These are phyloP conservation scores for Pharmacophagus antenor DNA, from an alignment of 2,888 invertebrate species.

Conservation along the genomic window DNA sequence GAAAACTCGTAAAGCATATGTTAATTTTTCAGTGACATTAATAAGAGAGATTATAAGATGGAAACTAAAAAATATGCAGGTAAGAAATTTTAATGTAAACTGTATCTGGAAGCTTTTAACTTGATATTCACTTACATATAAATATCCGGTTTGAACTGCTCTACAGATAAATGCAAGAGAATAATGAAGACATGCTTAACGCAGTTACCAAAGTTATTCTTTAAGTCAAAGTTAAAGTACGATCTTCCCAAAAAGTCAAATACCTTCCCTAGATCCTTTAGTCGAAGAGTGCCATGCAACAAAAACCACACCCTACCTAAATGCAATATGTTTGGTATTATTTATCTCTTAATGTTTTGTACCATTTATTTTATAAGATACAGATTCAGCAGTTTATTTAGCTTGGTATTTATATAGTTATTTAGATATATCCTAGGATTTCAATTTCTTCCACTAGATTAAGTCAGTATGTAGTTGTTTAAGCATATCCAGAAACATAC, in stretches of 20 bases:
- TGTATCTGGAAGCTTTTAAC: neutral
- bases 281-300: constrained; percentile 56
- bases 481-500: too few species aligned
- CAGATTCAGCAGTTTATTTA: too few species aligned
- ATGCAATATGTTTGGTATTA: constrained; percentile 47
- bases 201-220: constrained; percentile 69
- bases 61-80: constrained; percentile 66
- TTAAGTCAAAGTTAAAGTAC: constrained; percentile 65
- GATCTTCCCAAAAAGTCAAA: constrained; percentile 61
- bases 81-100: constrained; percentile 42
- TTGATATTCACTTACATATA: neutral
- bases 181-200: constrained; percentile 68
- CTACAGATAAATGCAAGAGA: constrained; percentile 71
- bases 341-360: neutral
- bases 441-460: too few species aligned
- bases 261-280: constrained; percentile 65
- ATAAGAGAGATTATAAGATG: constrained; percentile 54
- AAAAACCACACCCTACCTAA: constrained; percentile 76
- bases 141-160: neutral
- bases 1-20: constrained; percentile 11
- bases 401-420: too few species aligned
- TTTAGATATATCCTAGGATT: too few species aligned
- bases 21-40: constrained; percentile 57
- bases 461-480: too few species aligned
- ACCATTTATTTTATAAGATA: too few species aligned